Percentiles rank a stretch among this genome's conserved stretches.
Evolutionary conservation across 1,140 invertebrate species (phyloP).

Genomic region (Sitodiplosis mosellana): DNA sequence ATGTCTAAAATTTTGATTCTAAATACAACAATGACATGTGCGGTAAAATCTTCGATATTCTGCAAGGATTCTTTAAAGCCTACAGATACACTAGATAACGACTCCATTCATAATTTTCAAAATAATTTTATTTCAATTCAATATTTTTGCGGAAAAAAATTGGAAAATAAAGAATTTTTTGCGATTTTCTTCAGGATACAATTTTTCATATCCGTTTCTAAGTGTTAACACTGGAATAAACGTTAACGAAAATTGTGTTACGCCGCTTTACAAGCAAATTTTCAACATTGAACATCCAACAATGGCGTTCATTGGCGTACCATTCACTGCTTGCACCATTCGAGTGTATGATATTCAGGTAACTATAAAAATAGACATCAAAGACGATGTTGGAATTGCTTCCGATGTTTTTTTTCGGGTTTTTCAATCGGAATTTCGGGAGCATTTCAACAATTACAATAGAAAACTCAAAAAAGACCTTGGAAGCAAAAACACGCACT

Average conservation of each 20-base stretch:
- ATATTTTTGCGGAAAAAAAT: too few relatives aligned
- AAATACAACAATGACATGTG: too few relatives aligned
- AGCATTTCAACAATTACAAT: background rate
- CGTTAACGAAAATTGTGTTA: conserved; percentile 39
- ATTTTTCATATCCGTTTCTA: conserved; percentile 47
- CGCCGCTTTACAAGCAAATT: conserved; percentile 54
- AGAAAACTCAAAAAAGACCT: background rate
- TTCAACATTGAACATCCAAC: conserved; percentile 49
- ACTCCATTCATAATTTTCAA: too few relatives aligned
- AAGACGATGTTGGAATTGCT: too few relatives aligned
- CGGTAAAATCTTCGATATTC: too few relatives aligned
- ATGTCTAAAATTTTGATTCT: too few relatives aligned
- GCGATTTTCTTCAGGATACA: conserved; percentile 24
- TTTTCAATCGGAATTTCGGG: background rate
- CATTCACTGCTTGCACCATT: conserved; percentile 10
- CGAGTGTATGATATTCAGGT: conserved; percentile 9
- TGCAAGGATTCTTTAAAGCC: too few relatives aligned
- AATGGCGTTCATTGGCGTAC: conserved; percentile 54
- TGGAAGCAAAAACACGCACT: too few relatives aligned
- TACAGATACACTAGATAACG: too few relatives aligned
- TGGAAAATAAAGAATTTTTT: too few relatives aligned
- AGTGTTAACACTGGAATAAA: conserved; percentile 33
- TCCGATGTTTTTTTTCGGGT: too few relatives aligned
- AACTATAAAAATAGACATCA: conserved; percentile 1
- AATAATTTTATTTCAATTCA: too few relatives aligned